Evolutionary conservation across 2,888 invertebrate genomes (phyloP).

Genomic region (Aplocera efformata): DNA sequence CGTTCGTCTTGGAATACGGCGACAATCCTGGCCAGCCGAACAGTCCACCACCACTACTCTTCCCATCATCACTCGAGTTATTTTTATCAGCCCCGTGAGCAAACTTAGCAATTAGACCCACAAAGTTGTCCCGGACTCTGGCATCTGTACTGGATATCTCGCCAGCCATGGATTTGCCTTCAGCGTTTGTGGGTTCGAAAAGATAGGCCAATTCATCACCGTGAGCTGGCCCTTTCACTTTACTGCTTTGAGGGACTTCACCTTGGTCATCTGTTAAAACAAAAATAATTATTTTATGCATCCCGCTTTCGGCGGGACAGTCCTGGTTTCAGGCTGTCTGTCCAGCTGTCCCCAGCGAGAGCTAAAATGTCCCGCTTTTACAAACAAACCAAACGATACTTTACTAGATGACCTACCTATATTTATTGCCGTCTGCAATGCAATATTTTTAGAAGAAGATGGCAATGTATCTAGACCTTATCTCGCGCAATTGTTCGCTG

Average conservation of each 20-base stretch:
- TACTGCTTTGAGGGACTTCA: conserved; percentile 27
- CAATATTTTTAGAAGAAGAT: too few species aligned
- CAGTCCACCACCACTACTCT: conserved; percentile 29
- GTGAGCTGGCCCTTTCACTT: conserved; percentile 76
- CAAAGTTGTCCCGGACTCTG: conserved; percentile 83
- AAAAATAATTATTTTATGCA: not conserved
- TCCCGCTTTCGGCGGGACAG: too few species aligned
- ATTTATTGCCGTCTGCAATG: too few species aligned
- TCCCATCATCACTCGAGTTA: conserved; percentile 26
- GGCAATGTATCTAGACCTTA: too few species aligned
- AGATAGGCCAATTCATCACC: conserved; percentile 87
- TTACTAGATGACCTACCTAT: too few species aligned
- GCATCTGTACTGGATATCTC: conserved; percentile 77
- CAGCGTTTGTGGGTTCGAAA: conserved; percentile 83
- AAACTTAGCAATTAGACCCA: conserved; percentile 84
- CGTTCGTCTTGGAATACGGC: conserved; percentile 46
- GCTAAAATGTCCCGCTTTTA: too few species aligned
- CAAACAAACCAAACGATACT: too few species aligned
- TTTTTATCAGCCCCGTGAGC: conserved; percentile 59
- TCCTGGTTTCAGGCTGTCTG: too few species aligned
- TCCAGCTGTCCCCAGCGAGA: too few species aligned
- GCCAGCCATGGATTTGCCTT: conserved; percentile 76
- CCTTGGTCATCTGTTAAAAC: conserved; percentile 30
- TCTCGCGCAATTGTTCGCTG: too few species aligned
- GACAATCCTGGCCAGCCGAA: conserved; percentile 33